A percentile compares a stretch with the other conserved stretches of the same genome.
These are phyloP conservation scores for Microctonus brassicae DNA, from an alignment of 2,888 invertebrate genomes.

Conservation along the genomic window DNA sequence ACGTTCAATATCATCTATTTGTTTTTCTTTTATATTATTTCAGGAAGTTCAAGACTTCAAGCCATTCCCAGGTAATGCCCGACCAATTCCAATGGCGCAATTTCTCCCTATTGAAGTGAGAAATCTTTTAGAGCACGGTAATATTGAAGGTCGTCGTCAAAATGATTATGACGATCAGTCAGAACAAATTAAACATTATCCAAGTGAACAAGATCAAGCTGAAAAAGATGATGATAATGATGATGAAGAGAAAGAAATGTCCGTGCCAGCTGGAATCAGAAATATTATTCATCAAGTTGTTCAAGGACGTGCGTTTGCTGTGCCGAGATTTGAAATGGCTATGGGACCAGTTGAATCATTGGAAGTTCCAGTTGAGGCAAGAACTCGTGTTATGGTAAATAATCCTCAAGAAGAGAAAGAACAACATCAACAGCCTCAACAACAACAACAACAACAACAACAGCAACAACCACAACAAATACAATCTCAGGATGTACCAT, in stretches of 20 bases:
- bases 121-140: slow-evolving; percentile 62
- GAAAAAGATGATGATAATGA: slow-evolving; percentile 53
- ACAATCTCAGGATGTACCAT: slow-evolving; percentile 52
- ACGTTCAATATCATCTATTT: neutral
- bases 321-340: slow-evolving; percentile 57
- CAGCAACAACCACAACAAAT: neutral
- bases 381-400: slow-evolving; percentile 59
- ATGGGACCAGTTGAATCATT: slow-evolving; percentile 59
- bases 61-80: slow-evolving; percentile 60
- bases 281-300: slow-evolving; percentile 63
- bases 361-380: slow-evolving; percentile 61
- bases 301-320: slow-evolving; percentile 61
- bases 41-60: slow-evolving; percentile 61
- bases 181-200: slow-evolving; percentile 58
- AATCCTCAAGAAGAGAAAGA: slow-evolving; percentile 57
- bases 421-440: slow-evolving; percentile 66
- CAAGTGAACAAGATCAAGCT: slow-evolving; percentile 55
- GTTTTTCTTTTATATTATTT: too few species aligned
- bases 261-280: slow-evolving; percentile 60
- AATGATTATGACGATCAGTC: slow-evolving; percentile 56
- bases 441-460: slow-evolving; percentile 58
- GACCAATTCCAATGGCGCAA: slow-evolving; percentile 58
- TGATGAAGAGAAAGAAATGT: slow-evolving; percentile 59
- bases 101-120: slow-evolving; percentile 62
- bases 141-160: slow-evolving; percentile 58